These are phyloP conservation scores for Ictalurus punctatus DNA, from an alignment of 2,113 vertebrate species.

Conservation along the genomic window DNA sequence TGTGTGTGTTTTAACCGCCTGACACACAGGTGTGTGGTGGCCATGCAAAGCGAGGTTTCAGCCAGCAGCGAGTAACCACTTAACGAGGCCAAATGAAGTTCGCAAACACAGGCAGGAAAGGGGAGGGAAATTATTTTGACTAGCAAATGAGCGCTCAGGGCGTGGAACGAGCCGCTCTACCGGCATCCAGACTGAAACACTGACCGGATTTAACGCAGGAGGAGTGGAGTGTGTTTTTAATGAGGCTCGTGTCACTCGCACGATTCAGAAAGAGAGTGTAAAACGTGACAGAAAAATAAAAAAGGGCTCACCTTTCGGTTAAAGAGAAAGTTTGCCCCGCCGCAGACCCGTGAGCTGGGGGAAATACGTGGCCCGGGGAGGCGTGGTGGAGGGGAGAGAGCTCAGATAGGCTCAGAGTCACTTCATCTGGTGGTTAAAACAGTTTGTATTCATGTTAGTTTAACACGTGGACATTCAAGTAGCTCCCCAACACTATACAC, in stretches of 20 bases:
- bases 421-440: not conserved
- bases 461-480: not conserved
- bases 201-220: not conserved
- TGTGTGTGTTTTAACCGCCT: not conserved
- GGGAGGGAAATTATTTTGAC: constrained; percentile 64
- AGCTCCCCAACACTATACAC: not conserved
- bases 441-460: not conserved
- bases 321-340: not conserved
- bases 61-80: constrained; percentile 15
- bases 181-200: not conserved
- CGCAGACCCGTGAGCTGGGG: not conserved
- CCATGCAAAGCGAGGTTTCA: constrained; percentile 67
- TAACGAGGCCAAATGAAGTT: constrained; percentile 22
- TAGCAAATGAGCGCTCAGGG: constrained; percentile 66
- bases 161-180: constrained; percentile 9
- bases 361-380: no score
- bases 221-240: not conserved
- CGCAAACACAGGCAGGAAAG: constrained; percentile 9
- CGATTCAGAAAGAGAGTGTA: not conserved
- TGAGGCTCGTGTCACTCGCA: not conserved
- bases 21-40: constrained; percentile 55
- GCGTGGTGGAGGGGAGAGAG: not conserved
- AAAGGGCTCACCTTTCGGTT: not conserved
- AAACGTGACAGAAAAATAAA: not conserved
- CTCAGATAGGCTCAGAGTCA: not conserved